Evolutionary conservation across 2,113 vertebrate genomes (phyloP).

Genomic region (Clupea harengus): DNA sequence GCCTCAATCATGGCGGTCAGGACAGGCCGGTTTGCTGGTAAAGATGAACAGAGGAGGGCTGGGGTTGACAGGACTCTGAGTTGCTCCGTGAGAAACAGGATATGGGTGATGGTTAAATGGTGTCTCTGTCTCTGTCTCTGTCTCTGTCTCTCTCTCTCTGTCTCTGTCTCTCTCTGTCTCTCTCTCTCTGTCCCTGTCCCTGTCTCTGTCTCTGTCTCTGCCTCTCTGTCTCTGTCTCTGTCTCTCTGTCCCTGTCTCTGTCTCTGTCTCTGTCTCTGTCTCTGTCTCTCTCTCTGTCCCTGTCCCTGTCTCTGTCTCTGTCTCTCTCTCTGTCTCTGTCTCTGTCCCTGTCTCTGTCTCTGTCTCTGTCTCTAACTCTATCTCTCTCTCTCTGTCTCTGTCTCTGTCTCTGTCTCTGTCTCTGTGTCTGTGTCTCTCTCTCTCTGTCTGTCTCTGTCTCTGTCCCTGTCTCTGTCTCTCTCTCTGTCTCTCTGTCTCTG

Average conservation of each 20-base stretch:
- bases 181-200: no score
- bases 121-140: conserved; percentile 22
- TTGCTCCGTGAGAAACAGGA: neutral
- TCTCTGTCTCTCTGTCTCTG: no score
- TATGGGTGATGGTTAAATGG: conserved; percentile 12
- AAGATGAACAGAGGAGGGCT: neutral
- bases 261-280: neutral
- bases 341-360: conserved; percentile 32
- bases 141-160: neutral
- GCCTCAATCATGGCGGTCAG: no score
- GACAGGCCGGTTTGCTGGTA: neutral
- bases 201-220: neutral
- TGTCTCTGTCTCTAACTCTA: conserved; percentile 17
- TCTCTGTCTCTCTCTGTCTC: no score
- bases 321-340: neutral
- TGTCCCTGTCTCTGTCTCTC: conserved; percentile 29
- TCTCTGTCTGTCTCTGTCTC: conserved; percentile 33
- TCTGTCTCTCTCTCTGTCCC: conserved; percentile 29
- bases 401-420: no score
- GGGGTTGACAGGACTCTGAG: neutral
- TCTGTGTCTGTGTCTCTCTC: neutral
- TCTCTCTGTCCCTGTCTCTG: conserved; percentile 34
- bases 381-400: no score
- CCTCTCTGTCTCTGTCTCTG: conserved; percentile 30
- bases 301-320: conserved; percentile 22